Base-by-base conservation (phyloP, 1,140 invertebrate genomes). In the Drosophila nigromelanica region DNA sequence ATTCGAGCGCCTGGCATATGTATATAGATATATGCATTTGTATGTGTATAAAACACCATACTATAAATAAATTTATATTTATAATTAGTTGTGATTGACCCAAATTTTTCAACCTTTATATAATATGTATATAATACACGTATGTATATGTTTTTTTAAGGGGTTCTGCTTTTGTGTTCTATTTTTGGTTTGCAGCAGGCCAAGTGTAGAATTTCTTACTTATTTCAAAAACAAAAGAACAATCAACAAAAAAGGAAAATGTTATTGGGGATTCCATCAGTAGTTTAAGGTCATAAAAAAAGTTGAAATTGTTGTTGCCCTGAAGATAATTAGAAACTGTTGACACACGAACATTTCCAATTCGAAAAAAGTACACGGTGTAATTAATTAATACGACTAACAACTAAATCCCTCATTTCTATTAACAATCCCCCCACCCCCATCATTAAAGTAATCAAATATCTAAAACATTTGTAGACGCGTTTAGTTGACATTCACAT, bases 41-140 rank as follows among this genome's bases (percentile, higher is more conserved):
- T 27, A 27, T 27, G 27, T 27, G 27, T 5, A 27, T 27, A 27
- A 27, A 27, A 6, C 27, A 27, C 5, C 6, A 27, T 27, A 27
- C 4, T 27, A 27, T 27, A 27, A 24, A 24, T 24, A 24, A 24
- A 33, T 33, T 6, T 35, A 10, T 35, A 35, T 35, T 8, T 35
- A 35, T 8, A 35, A 8, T 35, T 35, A 35, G 33, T 10, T 35
- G 33, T 35, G 33, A 35, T 35, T 35, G 33, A 35, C 33, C 33
- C 33, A 35, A 35, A 35, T 2, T 10, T 35, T 10, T 6, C 1
- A 8, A 35, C 33, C 33, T 10, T 8, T 8, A 8, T 8, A 35
- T 35, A 35, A 35, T 35, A 10, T 35, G 33, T 35, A 35, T 35
- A 58, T 58, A 58, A 58, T 43, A 42, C 54, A n/a, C n/a, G 2